Percentiles rank a stretch among this genome's conserved stretches.
Conservation (phyloP, 2,113 vertebrate genomes). For the Chloroceryle aenea region DNA sequence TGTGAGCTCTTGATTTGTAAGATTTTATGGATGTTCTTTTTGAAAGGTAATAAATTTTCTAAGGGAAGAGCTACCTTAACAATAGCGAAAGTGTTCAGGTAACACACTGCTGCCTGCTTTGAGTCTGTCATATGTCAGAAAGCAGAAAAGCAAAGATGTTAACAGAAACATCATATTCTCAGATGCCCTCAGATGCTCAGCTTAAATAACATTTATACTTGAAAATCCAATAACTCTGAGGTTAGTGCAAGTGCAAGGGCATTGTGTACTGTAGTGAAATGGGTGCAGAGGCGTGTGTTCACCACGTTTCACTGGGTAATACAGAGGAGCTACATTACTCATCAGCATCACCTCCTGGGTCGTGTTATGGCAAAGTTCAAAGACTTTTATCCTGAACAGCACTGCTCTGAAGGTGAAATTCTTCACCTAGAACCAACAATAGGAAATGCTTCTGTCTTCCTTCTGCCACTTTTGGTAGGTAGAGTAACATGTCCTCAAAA, state of each 20-base stretch:
- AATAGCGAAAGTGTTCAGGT: background rate
- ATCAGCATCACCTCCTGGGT: background rate
- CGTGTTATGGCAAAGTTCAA: background rate
- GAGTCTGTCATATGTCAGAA: background rate
- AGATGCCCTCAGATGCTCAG: background rate
- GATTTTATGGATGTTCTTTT: background rate
- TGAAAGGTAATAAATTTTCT: background rate
- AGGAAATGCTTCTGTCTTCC: background rate
- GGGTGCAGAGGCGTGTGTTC: background rate
- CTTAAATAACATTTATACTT: background rate
- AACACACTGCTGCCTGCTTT: background rate
- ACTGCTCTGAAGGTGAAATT: background rate
- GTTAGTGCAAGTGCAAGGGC: background rate
- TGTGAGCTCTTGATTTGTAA: background rate
- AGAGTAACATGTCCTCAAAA: background rate
- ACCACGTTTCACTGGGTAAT: background rate
- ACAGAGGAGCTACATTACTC: background rate
- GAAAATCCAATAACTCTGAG: background rate
- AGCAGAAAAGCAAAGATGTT: background rate
- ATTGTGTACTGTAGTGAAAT: background rate
- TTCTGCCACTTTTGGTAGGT: background rate
- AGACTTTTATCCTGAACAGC: background rate
- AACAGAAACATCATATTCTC: background rate
- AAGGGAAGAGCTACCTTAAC: background rate
- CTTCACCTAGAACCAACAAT: background rate